These are phyloP conservation scores for Eupithecia subumbrata DNA, from an alignment of 2,888 invertebrate genomes.

Conservation along the genomic window DNA sequence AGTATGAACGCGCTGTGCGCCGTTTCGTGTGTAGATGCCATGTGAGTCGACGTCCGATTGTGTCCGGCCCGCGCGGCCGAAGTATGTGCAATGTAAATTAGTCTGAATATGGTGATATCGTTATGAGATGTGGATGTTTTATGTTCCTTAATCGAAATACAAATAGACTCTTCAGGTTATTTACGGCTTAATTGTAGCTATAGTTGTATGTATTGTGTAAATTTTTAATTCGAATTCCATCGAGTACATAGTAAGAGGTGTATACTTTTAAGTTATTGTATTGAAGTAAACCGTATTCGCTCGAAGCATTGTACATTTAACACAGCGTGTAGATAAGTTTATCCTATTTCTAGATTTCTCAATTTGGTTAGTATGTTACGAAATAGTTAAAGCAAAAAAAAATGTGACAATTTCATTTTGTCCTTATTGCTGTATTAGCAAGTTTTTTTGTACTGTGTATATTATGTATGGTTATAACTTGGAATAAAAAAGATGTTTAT, in stretches of 20 bases:
- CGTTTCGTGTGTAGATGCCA: conserved; percentile 70
- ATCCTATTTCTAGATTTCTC: conserved; percentile 82
- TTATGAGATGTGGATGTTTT: conserved; percentile 81
- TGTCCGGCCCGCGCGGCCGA: conserved; percentile 59
- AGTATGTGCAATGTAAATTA: conserved; percentile 82
- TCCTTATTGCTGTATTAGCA: conserved; percentile 83
- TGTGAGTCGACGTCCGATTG: conserved; percentile 58
- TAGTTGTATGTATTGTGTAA: conserved; percentile 83
- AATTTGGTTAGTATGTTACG: conserved; percentile 80
- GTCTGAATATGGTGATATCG: conserved; percentile 83
- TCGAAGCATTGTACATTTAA: conserved; percentile 83
- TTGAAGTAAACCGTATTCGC: conserved; percentile 81
- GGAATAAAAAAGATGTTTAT: conserved; percentile 84
- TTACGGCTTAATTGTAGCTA: conserved; percentile 81
- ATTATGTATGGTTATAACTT: conserved; percentile 90
- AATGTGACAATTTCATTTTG: conserved; percentile 82
- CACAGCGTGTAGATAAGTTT: conserved; percentile 82
- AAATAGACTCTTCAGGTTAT: conserved; percentile 81
- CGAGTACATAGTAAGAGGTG: conserved; percentile 83
- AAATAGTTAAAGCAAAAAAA: conserved; percentile 68
- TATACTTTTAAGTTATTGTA: conserved; percentile 83
- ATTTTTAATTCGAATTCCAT: conserved; percentile 84
- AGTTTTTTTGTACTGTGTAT: conserved; percentile 93
- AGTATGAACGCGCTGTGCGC: conserved; percentile 70
- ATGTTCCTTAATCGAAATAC: conserved; percentile 84